phyloP scores from a whole-genome alignment of 2,113 vertebrate species.

The Ptychochromis oligacanthus region DNA sequence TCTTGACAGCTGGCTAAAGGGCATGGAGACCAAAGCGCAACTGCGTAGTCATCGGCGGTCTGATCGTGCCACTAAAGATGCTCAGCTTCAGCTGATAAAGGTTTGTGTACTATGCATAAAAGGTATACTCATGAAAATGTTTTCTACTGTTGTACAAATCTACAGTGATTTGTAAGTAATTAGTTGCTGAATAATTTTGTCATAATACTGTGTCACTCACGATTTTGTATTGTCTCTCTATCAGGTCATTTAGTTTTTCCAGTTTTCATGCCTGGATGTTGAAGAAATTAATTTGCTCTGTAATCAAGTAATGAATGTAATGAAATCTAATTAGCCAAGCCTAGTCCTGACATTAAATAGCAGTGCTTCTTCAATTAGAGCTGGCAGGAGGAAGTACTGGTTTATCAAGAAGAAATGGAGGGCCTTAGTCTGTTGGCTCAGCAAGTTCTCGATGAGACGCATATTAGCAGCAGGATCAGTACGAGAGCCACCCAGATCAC shows the following conservation, averaged over 20 bases:
- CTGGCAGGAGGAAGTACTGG: conserved; percentile 89
- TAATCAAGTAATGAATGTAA: background rate
- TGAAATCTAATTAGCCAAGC: background rate
- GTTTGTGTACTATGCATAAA: conserved; percentile 67
- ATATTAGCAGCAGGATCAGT: conserved; percentile 85
- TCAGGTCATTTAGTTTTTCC: background rate
- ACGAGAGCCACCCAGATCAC: conserved; percentile 90
- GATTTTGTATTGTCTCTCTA: background rate
- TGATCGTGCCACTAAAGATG: conserved; percentile 85
- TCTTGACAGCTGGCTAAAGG: conserved; percentile 88
- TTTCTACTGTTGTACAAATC: background rate
- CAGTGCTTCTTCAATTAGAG: conserved; percentile 74
- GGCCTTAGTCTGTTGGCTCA: conserved; percentile 89
- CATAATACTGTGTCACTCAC: background rate
- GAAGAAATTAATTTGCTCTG: background rate
- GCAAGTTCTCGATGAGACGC: conserved; percentile 91
- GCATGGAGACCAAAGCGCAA: conserved; percentile 85
- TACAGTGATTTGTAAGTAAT: background rate
- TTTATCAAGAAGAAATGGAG: conserved; percentile 92
- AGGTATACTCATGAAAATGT: background rate
- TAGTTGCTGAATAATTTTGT: background rate
- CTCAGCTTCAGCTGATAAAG: conserved; percentile 90
- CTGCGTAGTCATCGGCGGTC: conserved; percentile 83
- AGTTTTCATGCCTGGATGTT: conserved; percentile 2
- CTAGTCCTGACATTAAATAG: background rate